These are phyloP conservation scores for Gila robusta DNA, from an alignment of 2,797 vertebrate genomes.

Conservation along the genomic window DNA sequence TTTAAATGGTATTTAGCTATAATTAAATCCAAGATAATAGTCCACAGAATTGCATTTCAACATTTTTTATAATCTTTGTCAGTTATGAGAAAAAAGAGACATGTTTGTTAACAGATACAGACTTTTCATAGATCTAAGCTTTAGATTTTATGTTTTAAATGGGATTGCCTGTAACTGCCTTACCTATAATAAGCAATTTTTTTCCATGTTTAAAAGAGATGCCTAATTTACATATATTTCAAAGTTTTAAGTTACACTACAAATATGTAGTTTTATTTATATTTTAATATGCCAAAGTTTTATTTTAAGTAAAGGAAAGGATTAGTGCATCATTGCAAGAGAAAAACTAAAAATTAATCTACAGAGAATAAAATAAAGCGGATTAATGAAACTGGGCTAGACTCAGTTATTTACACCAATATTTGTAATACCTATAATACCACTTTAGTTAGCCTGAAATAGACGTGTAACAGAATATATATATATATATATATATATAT, in stretches of 20 bases:
- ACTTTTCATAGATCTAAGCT: background rate
- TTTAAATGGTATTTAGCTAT: background rate
- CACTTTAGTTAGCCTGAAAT: background rate
- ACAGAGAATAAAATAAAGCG: background rate
- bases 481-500: background rate
- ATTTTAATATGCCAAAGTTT: background rate
- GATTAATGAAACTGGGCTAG: background rate
- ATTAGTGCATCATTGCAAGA: background rate
- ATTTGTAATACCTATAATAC: background rate
- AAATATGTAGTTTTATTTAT: background rate
- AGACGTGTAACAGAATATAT: background rate
- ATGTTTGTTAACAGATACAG: background rate
- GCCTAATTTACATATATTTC: conserved; percentile 1
- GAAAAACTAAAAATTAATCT: background rate
- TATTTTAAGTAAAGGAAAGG: background rate
- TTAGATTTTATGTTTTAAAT: background rate
- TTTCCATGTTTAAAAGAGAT: background rate
- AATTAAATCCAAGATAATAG: background rate
- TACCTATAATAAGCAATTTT: background rate
- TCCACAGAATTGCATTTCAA: background rate
- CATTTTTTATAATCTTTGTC: background rate
- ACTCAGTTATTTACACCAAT: too few relatives aligned
- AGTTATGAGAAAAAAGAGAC: background rate
- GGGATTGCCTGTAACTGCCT: background rate
- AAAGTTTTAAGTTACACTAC: background rate